phyloP scores from a whole-genome alignment of 92 coral and sea anemone species.

The Micromussa lordhowensis region DNA sequence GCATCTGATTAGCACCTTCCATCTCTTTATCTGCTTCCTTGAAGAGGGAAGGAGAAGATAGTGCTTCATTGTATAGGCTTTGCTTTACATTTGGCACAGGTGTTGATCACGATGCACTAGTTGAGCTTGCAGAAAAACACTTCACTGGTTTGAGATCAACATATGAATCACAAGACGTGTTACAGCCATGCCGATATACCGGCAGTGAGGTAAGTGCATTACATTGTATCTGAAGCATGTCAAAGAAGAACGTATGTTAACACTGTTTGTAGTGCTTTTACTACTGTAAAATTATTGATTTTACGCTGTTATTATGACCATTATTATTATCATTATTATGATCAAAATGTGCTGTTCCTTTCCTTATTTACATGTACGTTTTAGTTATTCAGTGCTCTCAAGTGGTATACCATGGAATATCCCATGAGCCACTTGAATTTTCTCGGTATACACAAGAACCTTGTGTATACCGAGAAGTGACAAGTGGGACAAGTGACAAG shows the following conservation, averaged over 20 bases:
- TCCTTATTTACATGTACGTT: no score
- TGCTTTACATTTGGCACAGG: constrained; percentile 55
- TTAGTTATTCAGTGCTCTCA: no score
- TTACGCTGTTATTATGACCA: no score
- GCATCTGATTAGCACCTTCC: not conserved
- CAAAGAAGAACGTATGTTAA: no score
- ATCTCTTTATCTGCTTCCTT: not conserved
- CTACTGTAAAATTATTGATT: not conserved
- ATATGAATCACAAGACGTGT: constrained; percentile 86
- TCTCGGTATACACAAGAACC: no score
- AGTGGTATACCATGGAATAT: no score
- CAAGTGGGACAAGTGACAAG: no score
- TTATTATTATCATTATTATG: no score
- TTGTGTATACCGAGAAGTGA: no score
- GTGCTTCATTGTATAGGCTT: not conserved
- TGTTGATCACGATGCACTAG: constrained; percentile 95
- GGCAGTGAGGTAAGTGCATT: constrained; percentile 89
- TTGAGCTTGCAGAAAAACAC: constrained; percentile 89
- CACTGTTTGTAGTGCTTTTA: not conserved
- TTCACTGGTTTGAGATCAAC: constrained; percentile 95
- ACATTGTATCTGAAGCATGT: not conserved
- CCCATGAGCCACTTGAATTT: no score
- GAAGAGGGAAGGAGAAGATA: not conserved
- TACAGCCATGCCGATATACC: constrained; percentile 94
- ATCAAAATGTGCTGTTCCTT: not conserved